Conservation (phyloP, 1,140 invertebrate species). For the Aleiodes sp. region DNA sequence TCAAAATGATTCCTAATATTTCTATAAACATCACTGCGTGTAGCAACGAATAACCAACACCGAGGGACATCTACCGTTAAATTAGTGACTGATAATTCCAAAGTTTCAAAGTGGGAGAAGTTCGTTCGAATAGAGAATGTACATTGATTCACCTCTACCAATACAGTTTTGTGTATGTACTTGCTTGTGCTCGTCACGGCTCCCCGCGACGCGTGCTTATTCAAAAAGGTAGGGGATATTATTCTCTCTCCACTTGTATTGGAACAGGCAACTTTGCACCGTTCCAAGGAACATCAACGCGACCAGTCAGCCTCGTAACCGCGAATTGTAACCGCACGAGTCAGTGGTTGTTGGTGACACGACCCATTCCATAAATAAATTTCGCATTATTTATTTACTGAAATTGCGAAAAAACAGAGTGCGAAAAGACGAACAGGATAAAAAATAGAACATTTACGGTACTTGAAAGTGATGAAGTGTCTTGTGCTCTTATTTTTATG, state of each 20-base stretch:
- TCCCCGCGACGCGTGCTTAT: slow-evolving; percentile 22
- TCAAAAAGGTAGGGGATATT: slow-evolving; percentile 40
- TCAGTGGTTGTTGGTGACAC: neutral
- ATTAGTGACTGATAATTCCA: neutral
- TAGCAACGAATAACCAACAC: neutral
- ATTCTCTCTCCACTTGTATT: neutral
- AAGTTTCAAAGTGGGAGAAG: neutral
- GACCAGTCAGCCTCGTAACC: slow-evolving; percentile 51
- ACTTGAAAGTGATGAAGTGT: neutral
- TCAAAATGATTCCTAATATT: neutral
- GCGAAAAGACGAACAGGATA: neutral
- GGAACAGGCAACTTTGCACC: slow-evolving; percentile 40
- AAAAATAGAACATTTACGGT: slow-evolving; percentile 1
- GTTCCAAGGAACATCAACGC: slow-evolving; percentile 41
- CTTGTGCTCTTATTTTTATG: neutral
- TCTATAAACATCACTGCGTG: neutral
- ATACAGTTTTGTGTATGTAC: slow-evolving; percentile 18
- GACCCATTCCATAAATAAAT: slow-evolving; percentile 20
- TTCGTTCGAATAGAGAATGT: neutral
- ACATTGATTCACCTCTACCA: neutral
- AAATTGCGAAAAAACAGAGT: neutral
- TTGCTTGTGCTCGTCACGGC: slow-evolving; percentile 30
- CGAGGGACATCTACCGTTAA: neutral
- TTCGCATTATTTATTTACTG: neutral
- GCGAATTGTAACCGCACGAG: slow-evolving; percentile 42